These are phyloP conservation scores for Eurytoma californica DNA, from an alignment of 2,888 invertebrate genomes.

Conservation along the genomic window DNA sequence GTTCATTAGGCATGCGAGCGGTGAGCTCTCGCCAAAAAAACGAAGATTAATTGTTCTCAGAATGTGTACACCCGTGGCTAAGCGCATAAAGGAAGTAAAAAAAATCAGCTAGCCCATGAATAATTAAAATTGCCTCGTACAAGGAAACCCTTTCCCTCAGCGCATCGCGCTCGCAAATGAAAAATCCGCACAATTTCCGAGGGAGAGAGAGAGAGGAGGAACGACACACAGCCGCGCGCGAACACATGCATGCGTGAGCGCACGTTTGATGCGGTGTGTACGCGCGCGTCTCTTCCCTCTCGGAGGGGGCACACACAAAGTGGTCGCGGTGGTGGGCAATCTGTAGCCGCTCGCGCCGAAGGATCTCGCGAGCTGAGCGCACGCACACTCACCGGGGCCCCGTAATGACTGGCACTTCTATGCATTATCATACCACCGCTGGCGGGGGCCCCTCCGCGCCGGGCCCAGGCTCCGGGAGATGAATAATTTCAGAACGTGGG, in stretches of 20 bases:
- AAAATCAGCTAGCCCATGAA: conserved; percentile 43
- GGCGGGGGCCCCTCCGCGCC: conserved; percentile 59
- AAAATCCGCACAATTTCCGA: conserved; percentile 47
- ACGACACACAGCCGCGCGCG: conserved; percentile 13
- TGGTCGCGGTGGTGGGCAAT: conserved; percentile 10
- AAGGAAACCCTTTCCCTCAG: conserved; percentile 48
- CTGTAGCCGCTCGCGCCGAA: conserved; percentile 18
- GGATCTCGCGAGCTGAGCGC: conserved; percentile 7
- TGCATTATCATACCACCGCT: conserved; percentile 73
- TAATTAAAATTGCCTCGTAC: conserved; percentile 52
- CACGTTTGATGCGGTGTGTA: neutral
- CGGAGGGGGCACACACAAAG: neutral
- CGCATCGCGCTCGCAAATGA: conserved; percentile 25
- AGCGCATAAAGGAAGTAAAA: conserved; percentile 58
- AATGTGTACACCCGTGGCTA: conserved; percentile 2
- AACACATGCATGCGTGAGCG: neutral
- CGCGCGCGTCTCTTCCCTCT: neutral
- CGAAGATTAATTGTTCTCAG: conserved; percentile 56
- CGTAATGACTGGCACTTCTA: conserved; percentile 74
- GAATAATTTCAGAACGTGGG: conserved; percentile 74
- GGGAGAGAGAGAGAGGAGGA: conserved; percentile 26
- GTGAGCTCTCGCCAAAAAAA: conserved; percentile 1
- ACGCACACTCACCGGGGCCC: conserved; percentile 56
- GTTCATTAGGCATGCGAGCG: conserved; percentile 38
- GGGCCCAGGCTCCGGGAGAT: conserved; percentile 67